Evolutionary conservation across 2,113 vertebrate genomes (phyloP).

Genomic region (Grammomys dolichurus): DNA sequence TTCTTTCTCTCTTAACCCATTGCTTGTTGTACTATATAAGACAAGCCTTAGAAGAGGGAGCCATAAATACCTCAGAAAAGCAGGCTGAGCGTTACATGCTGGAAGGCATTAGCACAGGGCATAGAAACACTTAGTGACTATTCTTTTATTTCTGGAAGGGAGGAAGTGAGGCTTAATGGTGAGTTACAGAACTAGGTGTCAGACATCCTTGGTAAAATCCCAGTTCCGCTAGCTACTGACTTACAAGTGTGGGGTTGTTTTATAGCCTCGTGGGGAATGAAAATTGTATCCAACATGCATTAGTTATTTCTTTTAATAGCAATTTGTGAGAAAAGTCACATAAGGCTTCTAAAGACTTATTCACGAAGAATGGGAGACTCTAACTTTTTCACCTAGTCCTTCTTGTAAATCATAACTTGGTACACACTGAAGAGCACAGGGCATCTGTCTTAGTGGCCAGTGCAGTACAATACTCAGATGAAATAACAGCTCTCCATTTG

Average conservation of each 20-base stretch:
- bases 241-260: slow-evolving; percentile 64
- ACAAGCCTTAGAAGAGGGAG: slow-evolving; percentile 64
- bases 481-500: neutral
- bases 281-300: slow-evolving; percentile 61
- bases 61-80: slow-evolving; percentile 78
- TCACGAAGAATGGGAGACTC: slow-evolving; percentile 63
- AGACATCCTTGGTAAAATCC: slow-evolving; percentile 74
- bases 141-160: slow-evolving; percentile 79
- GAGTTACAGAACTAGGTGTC: slow-evolving; percentile 75
- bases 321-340: slow-evolving; percentile 59
- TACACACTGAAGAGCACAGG: slow-evolving; percentile 7
- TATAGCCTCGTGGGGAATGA: slow-evolving; percentile 61
- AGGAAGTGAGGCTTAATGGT: slow-evolving; percentile 76
- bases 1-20: slow-evolving; percentile 71
- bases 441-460: neutral
- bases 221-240: slow-evolving; percentile 65
- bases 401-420: slow-evolving; percentile 44
- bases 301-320: slow-evolving; percentile 72
- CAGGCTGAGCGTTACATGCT: slow-evolving; percentile 65
- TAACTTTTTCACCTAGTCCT: slow-evolving; percentile 13
- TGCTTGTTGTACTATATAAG: slow-evolving; percentile 52
- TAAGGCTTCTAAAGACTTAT: slow-evolving; percentile 65
- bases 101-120: slow-evolving; percentile 72
- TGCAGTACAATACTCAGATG: neutral
- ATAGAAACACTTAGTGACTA: slow-evolving; percentile 77